Percentiles rank a stretch among this genome's conserved stretches.
These are phyloP conservation scores for Peucedramus taeniatus DNA, from an alignment of 2,113 vertebrate genomes.

Conservation along the genomic window DNA sequence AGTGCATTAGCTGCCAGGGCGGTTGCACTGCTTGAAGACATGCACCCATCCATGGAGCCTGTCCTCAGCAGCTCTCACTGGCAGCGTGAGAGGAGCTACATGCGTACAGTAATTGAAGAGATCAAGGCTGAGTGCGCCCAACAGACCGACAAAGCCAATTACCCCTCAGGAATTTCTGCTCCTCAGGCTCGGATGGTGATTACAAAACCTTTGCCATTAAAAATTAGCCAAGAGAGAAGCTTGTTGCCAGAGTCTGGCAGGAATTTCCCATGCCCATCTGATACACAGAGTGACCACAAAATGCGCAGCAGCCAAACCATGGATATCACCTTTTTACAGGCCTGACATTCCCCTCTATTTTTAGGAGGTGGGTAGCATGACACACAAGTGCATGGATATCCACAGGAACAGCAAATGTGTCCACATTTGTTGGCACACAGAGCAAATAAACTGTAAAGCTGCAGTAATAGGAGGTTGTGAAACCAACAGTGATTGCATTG, in stretches of 20 bases:
- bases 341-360: not conserved
- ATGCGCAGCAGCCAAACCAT: not conserved
- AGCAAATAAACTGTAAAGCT: conserved; percentile 16
- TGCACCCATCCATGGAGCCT: conserved; percentile 5
- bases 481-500: not conserved
- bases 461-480: conserved; percentile 18
- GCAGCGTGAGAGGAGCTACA: conserved; percentile 28
- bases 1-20: not conserved
- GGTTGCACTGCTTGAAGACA: conserved; percentile 7
- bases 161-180: conserved; percentile 68
- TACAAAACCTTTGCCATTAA: conserved; percentile 69
- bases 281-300: not conserved
- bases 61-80: not conserved
- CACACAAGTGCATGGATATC: not conserved
- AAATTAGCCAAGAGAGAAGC: conserved; percentile 65
- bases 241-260: not conserved
- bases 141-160: conserved; percentile 72
- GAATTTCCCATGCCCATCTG: conserved; percentile 56
- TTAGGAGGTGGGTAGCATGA: not conserved
- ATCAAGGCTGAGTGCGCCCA: conserved; percentile 63
- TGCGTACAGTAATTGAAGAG: conserved; percentile 63
- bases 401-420: not conserved
- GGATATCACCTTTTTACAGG: not conserved
- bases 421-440: not conserved
- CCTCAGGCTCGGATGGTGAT: conserved; percentile 61